phyloP scores from a whole-genome alignment of 2,797 vertebrate species.

The Rhabdomys pumilio region DNA sequence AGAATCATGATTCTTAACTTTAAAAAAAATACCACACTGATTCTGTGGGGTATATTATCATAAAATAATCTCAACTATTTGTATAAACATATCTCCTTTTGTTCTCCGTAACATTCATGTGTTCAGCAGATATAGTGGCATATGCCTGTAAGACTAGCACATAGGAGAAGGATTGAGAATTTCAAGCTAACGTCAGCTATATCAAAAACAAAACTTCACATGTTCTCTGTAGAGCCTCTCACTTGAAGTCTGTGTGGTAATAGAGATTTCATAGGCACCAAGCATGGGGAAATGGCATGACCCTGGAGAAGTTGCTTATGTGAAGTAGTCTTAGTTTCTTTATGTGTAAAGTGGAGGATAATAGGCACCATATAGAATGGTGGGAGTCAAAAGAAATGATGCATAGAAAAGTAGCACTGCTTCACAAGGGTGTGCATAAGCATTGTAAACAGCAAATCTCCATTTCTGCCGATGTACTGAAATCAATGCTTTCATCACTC shows the following conservation, averaged over 20 bases:
- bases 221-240: constrained; percentile 58
- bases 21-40: constrained; percentile 14
- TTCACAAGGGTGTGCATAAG: neutral
- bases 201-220: neutral
- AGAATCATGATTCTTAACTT: constrained; percentile 25
- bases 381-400: constrained; percentile 18
- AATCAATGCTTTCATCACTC: constrained; percentile 11
- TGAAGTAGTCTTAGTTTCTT: constrained; percentile 61
- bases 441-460: constrained; percentile 40
- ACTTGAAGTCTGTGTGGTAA: constrained; percentile 11
- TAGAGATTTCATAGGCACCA: constrained; percentile 40
- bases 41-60: neutral
- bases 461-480: constrained; percentile 47
- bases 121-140: neutral
- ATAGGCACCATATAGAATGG: neutral
- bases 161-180: neutral
- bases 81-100: constrained; percentile 44
- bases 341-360: constrained; percentile 57
- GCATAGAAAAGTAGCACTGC: neutral
- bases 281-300: constrained; percentile 27
- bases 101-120: constrained; percentile 2
- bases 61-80: constrained; percentile 49
- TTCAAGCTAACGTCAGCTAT: neutral
- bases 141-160: neutral
- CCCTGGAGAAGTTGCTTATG: constrained; percentile 26